Base-by-base conservation (phyloP, 1,140 invertebrate species). In the Pseudobourletiella spinata region DNA sequence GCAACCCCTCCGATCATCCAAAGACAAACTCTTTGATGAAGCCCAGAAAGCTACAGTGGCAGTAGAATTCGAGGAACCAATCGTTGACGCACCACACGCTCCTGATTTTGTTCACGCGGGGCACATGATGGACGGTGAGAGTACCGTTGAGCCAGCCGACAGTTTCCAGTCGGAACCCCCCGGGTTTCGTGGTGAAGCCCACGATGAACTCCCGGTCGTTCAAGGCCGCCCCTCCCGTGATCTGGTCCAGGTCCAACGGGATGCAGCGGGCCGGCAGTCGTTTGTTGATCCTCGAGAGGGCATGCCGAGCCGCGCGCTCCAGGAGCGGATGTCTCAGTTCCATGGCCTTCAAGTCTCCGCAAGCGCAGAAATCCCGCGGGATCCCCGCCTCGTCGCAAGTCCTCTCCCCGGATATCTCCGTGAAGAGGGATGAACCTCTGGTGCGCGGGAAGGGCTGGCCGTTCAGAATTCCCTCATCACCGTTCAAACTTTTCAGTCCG, bases 151-250 rank as follows among this genome's bases (percentile, higher is more conserved):
- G 18, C 22, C 22, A 6, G 4, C 3, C 61, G 18, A 35, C 57
- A 20, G 62, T 64, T 43, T 69, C 68, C 44, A 66, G 67, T 8
- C 42, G 29, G 56, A 69, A 69, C 3, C 57, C 28, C 28, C 68
- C 68, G 15, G 68, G 68, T 24, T 8, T 35, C 1, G 63, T 63
- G 11, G 25, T 11, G 30, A 69, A 69, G 1, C 52, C 65, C 0
- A 69, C 63, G 35, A 69, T 24, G 29, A 61, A 24, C 2, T 29
- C 26, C 20, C 30, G 42, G 51, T 60, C 61, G 42, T 43, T 26
- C 20, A 63, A 11, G 18, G 26, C 29, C 18, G 59, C 58, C 2
- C 46, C 57, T 1, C 51, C 68, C 16, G 52, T 62, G 8, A 69
- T 15, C 18, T 30, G 42, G 1, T 43, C 15, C 2, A 68, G 30